phyloP scores from a whole-genome alignment of 2,888 invertebrate genomes.

The Fragum fragum region DNA sequence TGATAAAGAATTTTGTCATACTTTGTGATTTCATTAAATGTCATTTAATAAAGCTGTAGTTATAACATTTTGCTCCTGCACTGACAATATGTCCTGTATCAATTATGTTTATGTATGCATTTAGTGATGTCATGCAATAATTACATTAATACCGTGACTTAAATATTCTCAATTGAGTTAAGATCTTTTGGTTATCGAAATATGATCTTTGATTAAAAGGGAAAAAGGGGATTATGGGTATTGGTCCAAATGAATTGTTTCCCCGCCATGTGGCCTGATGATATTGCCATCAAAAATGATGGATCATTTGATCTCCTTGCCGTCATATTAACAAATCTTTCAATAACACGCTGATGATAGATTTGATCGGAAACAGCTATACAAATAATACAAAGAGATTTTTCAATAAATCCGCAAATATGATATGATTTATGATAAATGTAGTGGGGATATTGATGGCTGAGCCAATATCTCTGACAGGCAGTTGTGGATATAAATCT shows the following conservation, averaged over 20 bases:
- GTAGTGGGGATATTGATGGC: constrained; percentile 47
- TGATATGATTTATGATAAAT: constrained; percentile 68
- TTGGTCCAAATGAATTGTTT: constrained; percentile 28
- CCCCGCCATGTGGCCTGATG: constrained; percentile 35
- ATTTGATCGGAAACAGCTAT: constrained; percentile 46
- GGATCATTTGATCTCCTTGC: constrained; percentile 36
- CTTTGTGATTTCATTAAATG: too few relatives aligned
- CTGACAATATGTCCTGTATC: too few relatives aligned
- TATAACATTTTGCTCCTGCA: too few relatives aligned
- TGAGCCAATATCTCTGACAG: constrained; percentile 44
- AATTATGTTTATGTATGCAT: too few relatives aligned
- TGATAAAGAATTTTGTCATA: too few relatives aligned
- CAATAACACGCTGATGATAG: constrained; percentile 44
- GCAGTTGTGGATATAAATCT: constrained; percentile 35
- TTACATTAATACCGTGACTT: too few relatives aligned
- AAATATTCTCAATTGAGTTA: too few relatives aligned
- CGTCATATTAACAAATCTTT: constrained; percentile 52
- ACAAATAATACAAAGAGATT: constrained; percentile 56
- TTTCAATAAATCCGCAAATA: constrained; percentile 65
- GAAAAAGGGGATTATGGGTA: constrained; percentile 9
- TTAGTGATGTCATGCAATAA: too few relatives aligned
- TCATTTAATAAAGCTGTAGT: too few relatives aligned
- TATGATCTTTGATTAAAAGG: background rate
- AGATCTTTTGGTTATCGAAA: too few relatives aligned
- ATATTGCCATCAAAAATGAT: constrained; percentile 45